Base-by-base conservation (phyloP, 2,888 invertebrate species). In the Alcis repandata region DNA sequence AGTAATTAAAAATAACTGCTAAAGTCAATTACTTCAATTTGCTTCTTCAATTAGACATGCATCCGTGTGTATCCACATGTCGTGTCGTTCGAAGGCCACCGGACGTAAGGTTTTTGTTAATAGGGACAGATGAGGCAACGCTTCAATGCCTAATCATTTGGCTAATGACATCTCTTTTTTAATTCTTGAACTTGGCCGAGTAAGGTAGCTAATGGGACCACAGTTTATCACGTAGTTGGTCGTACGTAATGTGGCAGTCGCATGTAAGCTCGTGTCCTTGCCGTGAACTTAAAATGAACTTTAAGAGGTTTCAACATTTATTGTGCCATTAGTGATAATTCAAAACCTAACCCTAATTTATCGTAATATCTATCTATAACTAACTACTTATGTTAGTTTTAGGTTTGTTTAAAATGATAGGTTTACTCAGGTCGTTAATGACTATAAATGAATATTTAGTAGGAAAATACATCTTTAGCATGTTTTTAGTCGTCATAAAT, bases 171-270 rank as follows among this genome's bases (percentile, higher is more conserved):
- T 83, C 79, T 84, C 77, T 67, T 75, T 67, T 67, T 76, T 60
- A 69, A 63, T 70, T 69, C 84, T 87, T 90, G 87, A 89, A 90
- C 89, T 89, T 91, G 90, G 79, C 85, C 85, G 75, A 80, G 76
- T 79, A 75, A 75, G 70, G 75, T 76, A 76, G 76, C 73, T 77
- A 77, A 70, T 76, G 71, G 60, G n/a, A 33, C 58, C 58, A 53
- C 45, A 52, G 52, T 33, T 52, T 3, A 46, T 40, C 43, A 27
- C 43, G n/a, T 15, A 48, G 54, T 62, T 56, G 68, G 64, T 69
- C 60, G 67, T 74, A 74, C 60, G 67, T 74, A 74, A 73, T 73
- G 67, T 67, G 52, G 48, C 38, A 56, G 51, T 56, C 6, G 41
- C 49, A 32, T 54, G 51, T 61, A 38, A 54, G 46, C 61, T 38